These are phyloP conservation scores for Malacosoma neustria DNA, from an alignment of 2,888 invertebrate species.

Conservation along the genomic window DNA sequence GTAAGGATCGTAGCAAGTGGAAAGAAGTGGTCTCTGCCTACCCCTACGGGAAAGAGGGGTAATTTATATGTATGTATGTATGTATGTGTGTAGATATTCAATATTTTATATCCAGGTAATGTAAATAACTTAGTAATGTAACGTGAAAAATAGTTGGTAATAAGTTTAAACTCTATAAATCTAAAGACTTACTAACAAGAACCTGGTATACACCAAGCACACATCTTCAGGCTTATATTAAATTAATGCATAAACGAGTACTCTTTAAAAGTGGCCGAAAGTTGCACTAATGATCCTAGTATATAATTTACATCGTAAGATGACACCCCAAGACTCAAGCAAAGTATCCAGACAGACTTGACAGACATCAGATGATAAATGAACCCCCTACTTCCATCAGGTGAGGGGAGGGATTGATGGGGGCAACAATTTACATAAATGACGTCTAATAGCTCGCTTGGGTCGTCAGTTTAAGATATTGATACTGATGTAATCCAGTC, in stretches of 20 bases:
- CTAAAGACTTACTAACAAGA: no score
- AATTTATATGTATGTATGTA: background rate
- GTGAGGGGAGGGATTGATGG: background rate
- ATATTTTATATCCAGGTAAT: no score
- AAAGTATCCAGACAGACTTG: background rate
- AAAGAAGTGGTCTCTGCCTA: background rate
- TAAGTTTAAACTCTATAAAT: no score
- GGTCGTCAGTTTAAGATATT: conserved; percentile 1
- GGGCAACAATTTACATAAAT: conserved; percentile 3
- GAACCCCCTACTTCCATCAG: background rate
- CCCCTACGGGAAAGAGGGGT: background rate
- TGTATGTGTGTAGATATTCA: background rate
- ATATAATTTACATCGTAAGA: background rate
- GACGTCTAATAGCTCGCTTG: conserved; percentile 1
- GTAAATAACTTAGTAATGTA: no score
- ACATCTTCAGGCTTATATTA: no score
- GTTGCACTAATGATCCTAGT: no score
- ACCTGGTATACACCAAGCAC: no score
- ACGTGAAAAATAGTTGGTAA: no score
- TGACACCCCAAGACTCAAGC: background rate
- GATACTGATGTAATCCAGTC: conserved; percentile 1
- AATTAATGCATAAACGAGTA: no score
- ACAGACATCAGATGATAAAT: conserved; percentile 4
- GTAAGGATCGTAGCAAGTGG: no score
- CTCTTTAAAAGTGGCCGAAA: no score